phyloP scores from a whole-genome alignment of 2,797 vertebrate genomes.

The Pseudopleuronectes americanus region DNA sequence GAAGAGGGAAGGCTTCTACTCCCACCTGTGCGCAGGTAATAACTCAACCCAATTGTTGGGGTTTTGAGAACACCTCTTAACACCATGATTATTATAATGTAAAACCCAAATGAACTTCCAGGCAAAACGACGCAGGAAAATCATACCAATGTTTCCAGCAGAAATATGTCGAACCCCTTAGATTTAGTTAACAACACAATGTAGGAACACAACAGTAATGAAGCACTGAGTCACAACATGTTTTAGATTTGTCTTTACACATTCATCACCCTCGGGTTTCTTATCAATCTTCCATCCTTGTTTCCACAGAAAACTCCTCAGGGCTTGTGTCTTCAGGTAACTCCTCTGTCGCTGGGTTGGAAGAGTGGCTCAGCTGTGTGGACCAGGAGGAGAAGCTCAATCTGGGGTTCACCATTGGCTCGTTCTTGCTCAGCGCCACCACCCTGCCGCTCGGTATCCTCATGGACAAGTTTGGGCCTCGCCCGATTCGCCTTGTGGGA shows the following conservation, averaged over 20 bases:
- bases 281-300: not conserved
- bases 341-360: not conserved
- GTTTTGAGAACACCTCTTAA: too few species aligned
- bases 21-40: conserved; percentile 87
- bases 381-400: conserved; percentile 92
- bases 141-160: too few species aligned
- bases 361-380: conserved; percentile 82
- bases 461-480: conserved; percentile 88
- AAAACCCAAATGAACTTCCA: too few species aligned
- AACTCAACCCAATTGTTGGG: not conserved
- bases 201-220: too few species aligned
- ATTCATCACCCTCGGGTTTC: not conserved
- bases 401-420: conserved; percentile 92
- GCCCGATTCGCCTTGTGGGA: conserved; percentile 89
- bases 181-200: too few species aligned
- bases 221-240: too few species aligned
- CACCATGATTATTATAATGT: too few species aligned
- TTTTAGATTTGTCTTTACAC: not conserved
- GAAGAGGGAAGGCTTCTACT: conserved; percentile 91
- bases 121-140: too few species aligned
- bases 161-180: not conserved
- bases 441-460: conserved; percentile 89
- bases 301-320: conserved; percentile 71
- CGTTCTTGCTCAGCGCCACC: conserved; percentile 91
- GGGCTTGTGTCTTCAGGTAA: conserved; percentile 36